Evolutionary conservation across 2,888 invertebrate genomes (phyloP).

Genomic region (Halictus ligatus): DNA sequence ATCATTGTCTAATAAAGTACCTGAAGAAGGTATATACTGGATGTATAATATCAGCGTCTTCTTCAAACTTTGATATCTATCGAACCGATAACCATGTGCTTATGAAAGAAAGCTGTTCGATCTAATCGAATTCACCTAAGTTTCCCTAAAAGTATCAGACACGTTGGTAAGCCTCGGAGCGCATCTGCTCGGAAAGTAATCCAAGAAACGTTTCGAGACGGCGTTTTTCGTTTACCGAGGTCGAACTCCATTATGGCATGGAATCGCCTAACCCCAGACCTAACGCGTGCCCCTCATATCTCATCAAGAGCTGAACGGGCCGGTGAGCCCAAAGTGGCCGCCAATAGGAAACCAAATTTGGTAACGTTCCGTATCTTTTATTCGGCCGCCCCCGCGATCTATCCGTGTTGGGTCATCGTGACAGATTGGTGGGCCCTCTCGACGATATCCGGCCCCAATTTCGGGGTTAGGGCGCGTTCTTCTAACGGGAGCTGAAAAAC

Average conservation of each 20-base stretch:
- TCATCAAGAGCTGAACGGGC: slow-evolving; percentile 28
- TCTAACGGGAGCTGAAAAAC: slow-evolving; percentile 74
- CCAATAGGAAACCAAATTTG: slow-evolving; percentile 21
- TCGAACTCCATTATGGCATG: slow-evolving; percentile 26
- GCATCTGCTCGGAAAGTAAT: slow-evolving; percentile 42
- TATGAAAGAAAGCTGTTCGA: background rate
- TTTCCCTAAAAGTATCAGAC: background rate
- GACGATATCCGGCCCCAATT: slow-evolving; percentile 77
- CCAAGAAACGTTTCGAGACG: background rate
- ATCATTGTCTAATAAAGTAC: background rate
- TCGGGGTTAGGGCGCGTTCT: slow-evolving; percentile 45
- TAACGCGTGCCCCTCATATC: slow-evolving; percentile 37
- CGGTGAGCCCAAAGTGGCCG: slow-evolving; percentile 32
- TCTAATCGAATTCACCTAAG: background rate
- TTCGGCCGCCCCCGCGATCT: slow-evolving; percentile 38
- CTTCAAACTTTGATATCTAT: background rate
- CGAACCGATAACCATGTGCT: background rate
- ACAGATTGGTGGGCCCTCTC: slow-evolving; percentile 74
- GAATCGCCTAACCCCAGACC: background rate
- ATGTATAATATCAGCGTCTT: background rate
- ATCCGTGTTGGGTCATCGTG: slow-evolving; percentile 60
- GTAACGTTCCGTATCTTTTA: slow-evolving; percentile 35
- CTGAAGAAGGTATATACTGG: background rate
- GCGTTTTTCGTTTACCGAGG: slow-evolving; percentile 11
- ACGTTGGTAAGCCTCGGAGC: background rate